A percentile compares a stretch with the other conserved stretches of the same genome.
These are phyloP conservation scores for Cryptosula pallasiana DNA, from an alignment of 2,888 invertebrate species.

Conservation along the genomic window DNA sequence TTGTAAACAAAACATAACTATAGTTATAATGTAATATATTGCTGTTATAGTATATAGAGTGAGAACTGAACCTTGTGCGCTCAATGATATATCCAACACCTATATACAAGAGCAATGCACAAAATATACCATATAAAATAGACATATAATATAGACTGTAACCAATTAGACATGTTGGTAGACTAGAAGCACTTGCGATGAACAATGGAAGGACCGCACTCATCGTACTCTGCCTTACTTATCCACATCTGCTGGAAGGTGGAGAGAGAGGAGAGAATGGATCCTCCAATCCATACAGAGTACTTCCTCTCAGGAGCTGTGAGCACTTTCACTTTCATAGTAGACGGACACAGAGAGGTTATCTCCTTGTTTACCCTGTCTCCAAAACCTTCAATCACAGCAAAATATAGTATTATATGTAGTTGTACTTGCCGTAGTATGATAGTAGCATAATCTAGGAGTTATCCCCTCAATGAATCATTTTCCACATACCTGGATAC, in stretches of 20 bases:
- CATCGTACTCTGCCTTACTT: constrained; percentile 94
- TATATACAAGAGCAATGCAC: no score
- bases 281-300: constrained; percentile 47
- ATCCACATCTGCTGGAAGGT: constrained; percentile 94
- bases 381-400: constrained; percentile 48
- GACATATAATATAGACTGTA: no score
- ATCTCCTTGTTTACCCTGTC: constrained; percentile 40
- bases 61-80: no score
- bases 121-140: no score
- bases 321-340: constrained; percentile 92
- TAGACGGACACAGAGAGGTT: constrained; percentile 79
- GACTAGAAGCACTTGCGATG: constrained; percentile 91
- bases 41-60: no score
- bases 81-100: no score
- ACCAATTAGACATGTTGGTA: constrained; percentile 40
- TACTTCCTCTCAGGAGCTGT: constrained; percentile 69
- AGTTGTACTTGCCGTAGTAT: no score
- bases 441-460: no score
- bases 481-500: constrained; percentile 89
- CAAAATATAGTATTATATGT: no score
- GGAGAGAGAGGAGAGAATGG: constrained; percentile 73
- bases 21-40: no score
- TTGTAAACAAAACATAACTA: no score
- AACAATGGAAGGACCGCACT: constrained; percentile 89
- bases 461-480: no score